Conservation (phyloP, 1,140 invertebrate genomes). For the Venustaconcha ellipsiformis region DNA sequence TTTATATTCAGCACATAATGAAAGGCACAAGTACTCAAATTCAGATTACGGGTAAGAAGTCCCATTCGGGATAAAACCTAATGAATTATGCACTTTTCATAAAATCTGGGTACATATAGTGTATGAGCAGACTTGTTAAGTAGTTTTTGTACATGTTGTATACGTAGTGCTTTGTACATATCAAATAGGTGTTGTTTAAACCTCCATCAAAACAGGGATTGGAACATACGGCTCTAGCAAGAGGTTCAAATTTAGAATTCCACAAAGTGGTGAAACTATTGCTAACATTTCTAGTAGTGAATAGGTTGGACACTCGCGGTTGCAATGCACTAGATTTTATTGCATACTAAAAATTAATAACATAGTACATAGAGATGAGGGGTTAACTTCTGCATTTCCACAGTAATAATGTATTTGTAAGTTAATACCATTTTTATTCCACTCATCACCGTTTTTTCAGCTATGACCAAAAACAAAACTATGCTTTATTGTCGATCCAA, state of each 20-base stretch:
- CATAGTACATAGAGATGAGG: slow-evolving; percentile 31
- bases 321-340: slow-evolving; percentile 38
- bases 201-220: too few relatives aligned
- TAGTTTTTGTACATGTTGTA: too few relatives aligned
- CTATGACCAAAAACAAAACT: slow-evolving; percentile 35
- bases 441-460: slow-evolving; percentile 30
- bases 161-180: too few relatives aligned
- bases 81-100: too few relatives aligned
- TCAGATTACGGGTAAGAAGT: too few relatives aligned
- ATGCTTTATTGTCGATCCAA: slow-evolving; percentile 32
- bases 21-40: too few relatives aligned
- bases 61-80: too few relatives aligned
- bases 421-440: slow-evolving; percentile 31
- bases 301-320: slow-evolving; percentile 29
- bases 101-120: too few relatives aligned
- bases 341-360: slow-evolving; percentile 39
- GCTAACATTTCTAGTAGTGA: too few relatives aligned
- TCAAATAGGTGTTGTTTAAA: too few relatives aligned
- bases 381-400: slow-evolving; percentile 29
- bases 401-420: slow-evolving; percentile 18
- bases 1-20: too few relatives aligned
- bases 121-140: too few relatives aligned
- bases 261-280: slow-evolving; percentile 40
- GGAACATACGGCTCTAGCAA: slow-evolving; percentile 3
- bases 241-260: slow-evolving; percentile 27